A percentile compares a stretch with the other conserved stretches of the same genome.
These are phyloP conservation scores for Sycobia sp. DNA, from an alignment of 1,140 invertebrate species.

Conservation along the genomic window DNA sequence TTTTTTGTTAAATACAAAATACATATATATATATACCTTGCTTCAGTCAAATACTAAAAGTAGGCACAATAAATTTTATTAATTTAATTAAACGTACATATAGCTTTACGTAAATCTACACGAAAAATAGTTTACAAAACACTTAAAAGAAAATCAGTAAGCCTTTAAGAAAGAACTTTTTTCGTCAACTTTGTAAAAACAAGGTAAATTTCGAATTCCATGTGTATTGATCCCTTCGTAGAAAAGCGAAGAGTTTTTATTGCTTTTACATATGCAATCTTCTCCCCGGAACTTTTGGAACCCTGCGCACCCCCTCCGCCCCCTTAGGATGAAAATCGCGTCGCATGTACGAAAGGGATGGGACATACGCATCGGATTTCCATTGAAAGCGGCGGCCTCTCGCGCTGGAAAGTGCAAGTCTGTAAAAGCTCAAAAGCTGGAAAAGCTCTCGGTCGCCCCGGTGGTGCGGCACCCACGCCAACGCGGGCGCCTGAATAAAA, in stretches of 20 bases:
- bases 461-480: too few relatives aligned
- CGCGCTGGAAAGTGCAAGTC: conserved; percentile 35
- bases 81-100: too few relatives aligned
- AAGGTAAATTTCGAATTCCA: conserved; percentile 5
- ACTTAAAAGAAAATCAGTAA: too few relatives aligned
- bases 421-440: conserved; percentile 50
- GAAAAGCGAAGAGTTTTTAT: conserved; percentile 16
- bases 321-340: conserved; percentile 20
- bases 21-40: too few relatives aligned
- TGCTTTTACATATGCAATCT: conserved; percentile 33
- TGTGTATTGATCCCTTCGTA: conserved; percentile 10
- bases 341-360: conserved; percentile 14
- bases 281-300: conserved; percentile 15
- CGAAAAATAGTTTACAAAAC: too few relatives aligned
- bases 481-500: conserved; percentile 46
- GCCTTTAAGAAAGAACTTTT: too few relatives aligned
- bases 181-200: too few relatives aligned
- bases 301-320: background rate
- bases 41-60: too few relatives aligned
- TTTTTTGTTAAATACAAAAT: too few relatives aligned
- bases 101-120: too few relatives aligned
- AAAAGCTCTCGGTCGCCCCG: conserved; percentile 46
- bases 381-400: conserved; percentile 35
- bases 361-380: conserved; percentile 40
- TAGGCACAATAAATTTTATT: too few relatives aligned